Base-by-base conservation (phyloP, 2,888 invertebrate genomes). In the Ennomos erosarius region DNA sequence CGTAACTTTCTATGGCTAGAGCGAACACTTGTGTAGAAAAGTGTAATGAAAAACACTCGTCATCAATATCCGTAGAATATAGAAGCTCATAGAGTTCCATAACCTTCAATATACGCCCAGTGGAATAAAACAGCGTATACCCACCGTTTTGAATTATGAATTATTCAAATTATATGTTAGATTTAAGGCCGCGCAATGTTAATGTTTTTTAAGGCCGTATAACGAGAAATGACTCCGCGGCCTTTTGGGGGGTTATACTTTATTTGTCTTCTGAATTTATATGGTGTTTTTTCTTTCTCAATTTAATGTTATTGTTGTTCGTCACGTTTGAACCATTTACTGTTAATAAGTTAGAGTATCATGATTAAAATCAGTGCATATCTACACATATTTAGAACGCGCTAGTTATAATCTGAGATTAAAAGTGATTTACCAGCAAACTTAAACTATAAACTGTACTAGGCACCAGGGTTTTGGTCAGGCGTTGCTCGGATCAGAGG, bases 91-190 rank as follows among this genome's bases (percentile, higher is more conserved):
- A 54, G 47, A 57, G 55, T 45, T 60, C 26, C 6, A 26, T 26
- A 26, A 26, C 26, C 26, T 1, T 26, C 26, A 26, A 26, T 26
- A 26, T 26, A 26, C 26, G 26, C 5, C 6, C 26, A 26, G 26
- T 26, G 6, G 58, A 64, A 57, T 62, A 54, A 61, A 62, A 55
- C 50, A 60, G 43, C 48, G 49, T 40, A 13, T 50, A 56, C 60
- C 53, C 56, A 55, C 45, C 50, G 44, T 57, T 60, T 57, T 59
- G 53, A 64, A 67, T 64, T 67, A 65, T 70, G 71, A 71, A 70
- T 71, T 62, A 72, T 69, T 70, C 68, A 66, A 68, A 67, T 60
- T 66, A 65, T 65, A 68, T 65, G 61, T 66, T 70, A 70, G 62
- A 65, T 68, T 65, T 67, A 70, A 64, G 55, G 46, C 58, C 44